A percentile compares a stretch with the other conserved stretches of the same genome.
Evolutionary conservation across 2,113 vertebrate species (phyloP).

Genomic region (Eudorcas thomsonii): DNA sequence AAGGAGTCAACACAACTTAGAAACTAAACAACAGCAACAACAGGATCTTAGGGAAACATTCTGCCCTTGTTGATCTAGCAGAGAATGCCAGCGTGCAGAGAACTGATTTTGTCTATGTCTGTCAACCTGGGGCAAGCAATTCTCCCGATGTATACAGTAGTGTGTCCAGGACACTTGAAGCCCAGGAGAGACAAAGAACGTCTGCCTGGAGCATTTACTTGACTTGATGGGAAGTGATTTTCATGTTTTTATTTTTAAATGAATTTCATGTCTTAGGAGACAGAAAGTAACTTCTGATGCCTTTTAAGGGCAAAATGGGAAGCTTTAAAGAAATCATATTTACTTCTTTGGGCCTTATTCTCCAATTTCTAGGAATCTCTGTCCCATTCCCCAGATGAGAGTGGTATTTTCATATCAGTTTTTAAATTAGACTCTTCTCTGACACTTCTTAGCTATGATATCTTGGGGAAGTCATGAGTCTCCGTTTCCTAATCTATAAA

Average conservation of each 20-base stretch:
- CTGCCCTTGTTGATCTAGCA: background rate
- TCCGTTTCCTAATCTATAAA: slow-evolving; percentile 44
- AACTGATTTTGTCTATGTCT: slow-evolving; percentile 11
- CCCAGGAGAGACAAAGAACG: background rate
- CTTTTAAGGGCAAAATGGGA: background rate
- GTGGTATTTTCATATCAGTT: background rate
- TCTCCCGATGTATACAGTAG: background rate
- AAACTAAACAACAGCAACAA: background rate
- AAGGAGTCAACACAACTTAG: background rate
- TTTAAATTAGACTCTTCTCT: background rate
- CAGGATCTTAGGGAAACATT: slow-evolving; percentile 26
- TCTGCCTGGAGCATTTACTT: background rate
- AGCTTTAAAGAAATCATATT: background rate
- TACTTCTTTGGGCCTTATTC: background rate
- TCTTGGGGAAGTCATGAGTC: slow-evolving; percentile 16
- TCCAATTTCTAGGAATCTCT: background rate
- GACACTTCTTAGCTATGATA: background rate
- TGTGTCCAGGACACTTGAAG: background rate
- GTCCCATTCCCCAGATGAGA: background rate
- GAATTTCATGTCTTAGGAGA: background rate
- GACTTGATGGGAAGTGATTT: background rate
- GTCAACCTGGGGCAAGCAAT: background rate
- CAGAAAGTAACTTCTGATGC: background rate
- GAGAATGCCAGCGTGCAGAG: background rate
- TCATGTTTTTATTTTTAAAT: background rate